phyloP scores from a whole-genome alignment of 2,113 vertebrate genomes.

The Semicossyphus pulcher region DNA sequence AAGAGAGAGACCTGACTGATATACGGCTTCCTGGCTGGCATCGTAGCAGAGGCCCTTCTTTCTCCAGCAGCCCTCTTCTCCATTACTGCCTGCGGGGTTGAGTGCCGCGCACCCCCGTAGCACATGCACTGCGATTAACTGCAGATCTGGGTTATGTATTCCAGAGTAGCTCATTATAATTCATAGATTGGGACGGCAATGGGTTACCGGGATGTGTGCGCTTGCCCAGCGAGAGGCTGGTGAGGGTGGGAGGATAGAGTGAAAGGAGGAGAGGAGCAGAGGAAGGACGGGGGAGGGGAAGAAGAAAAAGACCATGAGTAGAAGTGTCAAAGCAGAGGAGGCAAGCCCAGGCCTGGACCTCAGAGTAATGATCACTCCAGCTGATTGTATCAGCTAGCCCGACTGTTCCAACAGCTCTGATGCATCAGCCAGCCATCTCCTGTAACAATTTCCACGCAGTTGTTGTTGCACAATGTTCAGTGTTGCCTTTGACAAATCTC shows the following conservation, averaged over 20 bases:
- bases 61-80: slow-evolving; percentile 51
- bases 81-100: slow-evolving; percentile 51
- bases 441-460: slow-evolving; percentile 2
- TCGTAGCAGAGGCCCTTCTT: slow-evolving; percentile 68
- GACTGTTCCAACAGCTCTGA: slow-evolving; percentile 37
- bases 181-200: slow-evolving; percentile 30
- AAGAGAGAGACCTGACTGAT: slow-evolving; percentile 74
- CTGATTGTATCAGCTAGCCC: slow-evolving; percentile 74
- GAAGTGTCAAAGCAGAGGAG: slow-evolving; percentile 76
- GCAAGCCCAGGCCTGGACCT: slow-evolving; percentile 75
- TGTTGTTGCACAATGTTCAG: not conserved
- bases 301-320: slow-evolving; percentile 52
- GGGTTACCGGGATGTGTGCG: slow-evolving; percentile 45
- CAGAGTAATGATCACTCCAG: slow-evolving; percentile 73
- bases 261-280: slow-evolving; percentile 31
- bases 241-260: slow-evolving; percentile 48
- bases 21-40: slow-evolving; percentile 82
- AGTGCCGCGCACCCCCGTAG: slow-evolving; percentile 33
- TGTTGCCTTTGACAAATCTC: too few relatives aligned
- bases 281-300: slow-evolving; percentile 68
- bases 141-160: slow-evolving; percentile 60
- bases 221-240: slow-evolving; percentile 52
- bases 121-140: slow-evolving; percentile 47
- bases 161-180: slow-evolving; percentile 50
- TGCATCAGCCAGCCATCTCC: slow-evolving; percentile 26